These are phyloP conservation scores for Pseudochaenichthys georgianus DNA, from an alignment of 2,797 vertebrate species.

Conservation along the genomic window DNA sequence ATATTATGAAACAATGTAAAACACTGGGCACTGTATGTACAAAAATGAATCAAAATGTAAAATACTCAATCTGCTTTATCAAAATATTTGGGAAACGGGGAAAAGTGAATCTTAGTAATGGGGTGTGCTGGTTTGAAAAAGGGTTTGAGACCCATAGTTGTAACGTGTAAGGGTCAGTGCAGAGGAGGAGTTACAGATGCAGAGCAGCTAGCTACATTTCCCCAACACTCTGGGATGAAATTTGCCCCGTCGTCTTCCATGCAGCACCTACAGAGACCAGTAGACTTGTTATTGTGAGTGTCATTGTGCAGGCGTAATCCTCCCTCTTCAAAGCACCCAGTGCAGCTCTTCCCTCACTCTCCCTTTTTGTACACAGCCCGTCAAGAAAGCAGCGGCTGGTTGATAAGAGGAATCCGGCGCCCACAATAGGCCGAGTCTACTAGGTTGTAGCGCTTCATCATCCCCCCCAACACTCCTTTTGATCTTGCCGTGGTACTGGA, in stretches of 20 bases:
- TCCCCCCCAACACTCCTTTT: constrained; percentile 74
- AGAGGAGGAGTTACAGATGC: constrained; percentile 46
- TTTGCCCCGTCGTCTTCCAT: constrained; percentile 78
- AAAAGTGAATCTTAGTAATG: not conserved
- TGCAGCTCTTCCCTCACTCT: constrained; percentile 85
- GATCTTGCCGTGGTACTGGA: constrained; percentile 84
- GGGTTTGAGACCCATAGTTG: not conserved
- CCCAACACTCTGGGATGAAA: constrained; percentile 40
- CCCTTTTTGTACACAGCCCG: constrained; percentile 89
- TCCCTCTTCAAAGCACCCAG: constrained; percentile 90
- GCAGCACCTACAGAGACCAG: constrained; percentile 90
- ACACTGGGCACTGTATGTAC: not conserved
- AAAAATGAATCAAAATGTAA: not conserved
- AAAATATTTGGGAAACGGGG: not conserved
- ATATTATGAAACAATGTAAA: not conserved
- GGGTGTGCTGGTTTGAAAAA: not conserved
- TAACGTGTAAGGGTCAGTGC: constrained; percentile 20
- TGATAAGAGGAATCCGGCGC: constrained; percentile 93
- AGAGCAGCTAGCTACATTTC: constrained; percentile 40
- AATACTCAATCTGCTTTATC: not conserved
- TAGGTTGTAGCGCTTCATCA: constrained; percentile 88
- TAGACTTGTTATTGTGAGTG: constrained; percentile 94
- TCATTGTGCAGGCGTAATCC: constrained; percentile 89
- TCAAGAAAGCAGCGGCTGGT: constrained; percentile 87
- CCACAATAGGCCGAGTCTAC: constrained; percentile 85